A percentile compares a stretch with the other conserved stretches of the same genome.
These are phyloP conservation scores for Trichoplusia ni DNA, from an alignment of 1,140 invertebrate species.

Conservation along the genomic window DNA sequence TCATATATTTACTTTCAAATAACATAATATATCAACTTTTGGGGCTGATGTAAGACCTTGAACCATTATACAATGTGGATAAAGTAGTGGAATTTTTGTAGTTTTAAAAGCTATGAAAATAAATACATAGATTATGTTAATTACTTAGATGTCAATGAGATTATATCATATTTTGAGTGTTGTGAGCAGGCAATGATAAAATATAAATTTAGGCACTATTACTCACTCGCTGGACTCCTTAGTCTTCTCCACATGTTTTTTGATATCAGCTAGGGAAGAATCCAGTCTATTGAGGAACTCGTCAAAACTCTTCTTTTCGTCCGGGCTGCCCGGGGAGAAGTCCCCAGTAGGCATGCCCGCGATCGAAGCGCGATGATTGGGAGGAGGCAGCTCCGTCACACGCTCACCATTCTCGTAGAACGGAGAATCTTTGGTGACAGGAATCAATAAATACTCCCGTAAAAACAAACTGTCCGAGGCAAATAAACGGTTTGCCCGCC, in stretches of 20 bases:
- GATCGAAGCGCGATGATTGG: constrained; percentile 79
- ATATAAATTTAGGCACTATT: too few species aligned
- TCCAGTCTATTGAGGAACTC: constrained; percentile 94
- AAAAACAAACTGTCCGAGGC: constrained; percentile 94
- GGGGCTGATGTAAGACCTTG: too few species aligned
- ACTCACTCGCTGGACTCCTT: constrained; percentile 91
- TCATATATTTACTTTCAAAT: too few species aligned
- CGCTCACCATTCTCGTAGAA: constrained; percentile 81
- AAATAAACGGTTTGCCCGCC: constrained; percentile 92
- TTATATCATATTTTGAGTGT: too few species aligned
- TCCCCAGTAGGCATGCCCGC: constrained; percentile 79
- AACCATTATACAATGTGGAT: too few species aligned
- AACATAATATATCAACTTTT: too few species aligned
- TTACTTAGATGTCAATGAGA: too few species aligned
- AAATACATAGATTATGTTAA: too few species aligned
- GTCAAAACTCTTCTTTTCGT: constrained; percentile 87
- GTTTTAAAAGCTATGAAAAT: too few species aligned
- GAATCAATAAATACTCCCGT: constrained; percentile 90
- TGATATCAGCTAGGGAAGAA: constrained; percentile 91
- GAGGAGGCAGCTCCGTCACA: constrained; percentile 58
- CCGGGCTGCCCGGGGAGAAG: constrained; percentile 81
- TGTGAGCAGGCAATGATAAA: too few species aligned
- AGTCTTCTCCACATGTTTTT: constrained; percentile 91
- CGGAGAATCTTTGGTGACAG: constrained; percentile 85
- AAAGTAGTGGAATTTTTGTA: too few species aligned